Conservation (phyloP, 2,888 invertebrate species). For the Napeogenes inachia region DNA sequence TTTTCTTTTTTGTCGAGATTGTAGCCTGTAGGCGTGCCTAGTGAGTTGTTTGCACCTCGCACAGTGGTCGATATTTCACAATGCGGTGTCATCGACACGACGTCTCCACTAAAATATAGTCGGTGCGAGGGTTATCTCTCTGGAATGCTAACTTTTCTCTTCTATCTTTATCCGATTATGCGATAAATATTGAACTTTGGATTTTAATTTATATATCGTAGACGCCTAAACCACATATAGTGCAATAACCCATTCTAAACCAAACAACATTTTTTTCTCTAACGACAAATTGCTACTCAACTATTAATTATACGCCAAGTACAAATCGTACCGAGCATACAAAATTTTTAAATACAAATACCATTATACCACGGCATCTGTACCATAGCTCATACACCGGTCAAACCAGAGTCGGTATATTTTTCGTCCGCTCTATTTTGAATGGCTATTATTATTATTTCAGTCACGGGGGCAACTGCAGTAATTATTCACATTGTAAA, state of each 20-base stretch:
- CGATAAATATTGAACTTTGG: conserved; percentile 29
- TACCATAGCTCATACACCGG: neutral
- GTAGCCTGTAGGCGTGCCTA: conserved; percentile 71
- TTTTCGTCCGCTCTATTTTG: conserved; percentile 49
- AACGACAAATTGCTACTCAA: neutral
- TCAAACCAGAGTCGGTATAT: conserved; percentile 27
- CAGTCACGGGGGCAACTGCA: conserved; percentile 59
- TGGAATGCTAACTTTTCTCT: conserved; percentile 41
- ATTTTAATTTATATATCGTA: conserved; percentile 21
- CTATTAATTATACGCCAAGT: too few species aligned
- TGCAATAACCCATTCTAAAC: neutral
- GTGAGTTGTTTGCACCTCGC: conserved; percentile 73
- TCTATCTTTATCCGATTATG: conserved; percentile 34
- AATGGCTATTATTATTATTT: conserved; percentile 60
- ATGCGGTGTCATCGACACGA: conserved; percentile 61
- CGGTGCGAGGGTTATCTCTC: conserved; percentile 36
- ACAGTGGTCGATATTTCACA: conserved; percentile 72
- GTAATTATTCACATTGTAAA: conserved; percentile 73
- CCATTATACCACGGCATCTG: neutral
- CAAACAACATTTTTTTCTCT: neutral
- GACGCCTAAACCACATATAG: too few species aligned
- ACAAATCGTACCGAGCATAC: too few species aligned
- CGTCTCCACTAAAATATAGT: conserved; percentile 44
- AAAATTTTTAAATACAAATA: neutral
- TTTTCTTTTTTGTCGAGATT: conserved; percentile 63